Percentiles rank a stretch among this genome's conserved stretches.
These are phyloP conservation scores for Zophobas atratus DNA, from an alignment of 1,140 invertebrate genomes.

Conservation along the genomic window DNA sequence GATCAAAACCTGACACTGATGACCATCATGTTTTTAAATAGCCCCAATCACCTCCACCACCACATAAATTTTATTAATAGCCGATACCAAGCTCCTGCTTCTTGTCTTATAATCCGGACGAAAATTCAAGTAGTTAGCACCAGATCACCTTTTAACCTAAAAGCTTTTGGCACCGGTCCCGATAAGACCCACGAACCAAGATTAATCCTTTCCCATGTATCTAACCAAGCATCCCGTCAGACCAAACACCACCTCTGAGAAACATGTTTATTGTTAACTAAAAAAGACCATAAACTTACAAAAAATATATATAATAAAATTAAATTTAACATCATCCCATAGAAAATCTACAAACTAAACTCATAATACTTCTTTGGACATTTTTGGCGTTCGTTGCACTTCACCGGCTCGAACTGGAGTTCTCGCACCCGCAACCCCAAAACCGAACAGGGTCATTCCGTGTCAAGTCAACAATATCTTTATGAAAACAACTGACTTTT, in stretches of 20 bases:
- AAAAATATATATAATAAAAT: conserved; percentile 35
- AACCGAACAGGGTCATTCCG: too few relatives aligned
- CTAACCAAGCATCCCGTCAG: conserved; percentile 34
- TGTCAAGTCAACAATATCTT: too few relatives aligned
- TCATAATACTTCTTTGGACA: conserved; percentile 42
- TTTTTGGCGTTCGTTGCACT: conserved; percentile 8
- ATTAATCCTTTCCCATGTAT: conserved; percentile 1
- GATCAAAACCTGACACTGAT: not conserved
- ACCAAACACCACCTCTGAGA: conserved; percentile 25
- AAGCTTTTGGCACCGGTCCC: conserved; percentile 64
- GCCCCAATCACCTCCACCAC: conserved; percentile 10
- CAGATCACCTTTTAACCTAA: conserved; percentile 69
- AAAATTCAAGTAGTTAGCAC: conserved; percentile 68
- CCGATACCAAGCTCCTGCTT: conserved; percentile 55
- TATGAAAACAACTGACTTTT: too few relatives aligned
- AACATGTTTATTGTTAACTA: conserved; percentile 17
- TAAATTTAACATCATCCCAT: conserved; percentile 1
- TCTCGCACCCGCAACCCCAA: too few relatives aligned
- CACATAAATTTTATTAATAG: conserved; percentile 57
- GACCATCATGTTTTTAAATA: conserved; percentile 29
- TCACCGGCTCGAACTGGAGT: not conserved
- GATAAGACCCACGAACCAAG: conserved; percentile 54
- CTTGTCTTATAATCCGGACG: conserved; percentile 57
- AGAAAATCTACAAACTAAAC: conserved; percentile 8
- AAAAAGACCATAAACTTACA: conserved; percentile 24